phyloP scores from a whole-genome alignment of 2,797 vertebrate species.

The Dendrocincla tyrannina region DNA sequence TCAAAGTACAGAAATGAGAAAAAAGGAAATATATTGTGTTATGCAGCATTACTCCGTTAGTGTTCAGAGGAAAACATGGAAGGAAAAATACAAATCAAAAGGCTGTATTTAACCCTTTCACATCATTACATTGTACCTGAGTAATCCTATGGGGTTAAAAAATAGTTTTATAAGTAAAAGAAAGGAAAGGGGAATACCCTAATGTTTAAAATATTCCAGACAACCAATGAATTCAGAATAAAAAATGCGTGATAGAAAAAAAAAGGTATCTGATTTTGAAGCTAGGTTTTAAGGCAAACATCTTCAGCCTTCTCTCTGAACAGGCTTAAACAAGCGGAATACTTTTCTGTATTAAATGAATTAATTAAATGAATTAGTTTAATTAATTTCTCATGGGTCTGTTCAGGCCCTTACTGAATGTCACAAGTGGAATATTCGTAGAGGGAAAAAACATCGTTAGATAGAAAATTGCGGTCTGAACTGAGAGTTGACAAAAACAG shows the following conservation, averaged over 20 bases:
- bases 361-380: too few relatives aligned
- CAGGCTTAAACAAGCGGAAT: not conserved
- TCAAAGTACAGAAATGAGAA: not conserved
- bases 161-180: not conserved
- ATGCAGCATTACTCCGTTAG: not conserved
- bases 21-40: not conserved
- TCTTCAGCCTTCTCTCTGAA: not conserved
- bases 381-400: not conserved
- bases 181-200: not conserved
- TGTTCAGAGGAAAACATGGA: not conserved
- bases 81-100: not conserved
- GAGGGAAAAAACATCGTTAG: not conserved
- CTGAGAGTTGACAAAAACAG: not conserved
- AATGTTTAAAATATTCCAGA: not conserved
- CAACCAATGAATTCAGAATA: not conserved
- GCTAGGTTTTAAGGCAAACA: not conserved
- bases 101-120: not conserved
- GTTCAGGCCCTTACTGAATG: not conserved
- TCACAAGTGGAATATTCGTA: not conserved
- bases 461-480: not conserved
- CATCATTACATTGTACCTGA: not conserved
- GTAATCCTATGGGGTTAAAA: not conserved
- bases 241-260: not conserved
- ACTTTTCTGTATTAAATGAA: not conserved
- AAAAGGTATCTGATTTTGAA: not conserved